Evolutionary conservation across 2,888 invertebrate genomes (phyloP).

Genomic region (Lottia scabra): DNA sequence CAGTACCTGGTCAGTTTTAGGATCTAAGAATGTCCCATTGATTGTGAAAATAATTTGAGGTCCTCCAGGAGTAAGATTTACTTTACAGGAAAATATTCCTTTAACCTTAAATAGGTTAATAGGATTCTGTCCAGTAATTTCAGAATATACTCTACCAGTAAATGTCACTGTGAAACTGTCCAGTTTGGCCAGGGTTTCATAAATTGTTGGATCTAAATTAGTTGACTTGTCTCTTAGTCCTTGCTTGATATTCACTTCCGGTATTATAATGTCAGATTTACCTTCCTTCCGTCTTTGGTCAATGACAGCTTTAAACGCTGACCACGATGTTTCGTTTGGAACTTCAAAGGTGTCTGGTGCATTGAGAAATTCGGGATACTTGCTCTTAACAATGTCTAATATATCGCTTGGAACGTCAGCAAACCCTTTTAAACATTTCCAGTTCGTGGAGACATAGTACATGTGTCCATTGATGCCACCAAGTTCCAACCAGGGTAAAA

Average conservation of each 20-base stretch:
- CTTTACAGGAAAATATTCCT: conserved; percentile 16
- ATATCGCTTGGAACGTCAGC: conserved; percentile 36
- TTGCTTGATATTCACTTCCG: conserved; percentile 25
- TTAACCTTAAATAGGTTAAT: conserved; percentile 25
- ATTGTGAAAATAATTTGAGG: neutral
- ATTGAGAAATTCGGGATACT: conserved; percentile 31
- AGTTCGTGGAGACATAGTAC: conserved; percentile 33
- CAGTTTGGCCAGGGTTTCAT: conserved; percentile 18
- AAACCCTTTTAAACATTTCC: conserved; percentile 36
- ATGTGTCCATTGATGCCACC: conserved; percentile 30
- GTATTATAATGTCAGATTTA: conserved; percentile 37
- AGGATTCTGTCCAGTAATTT: conserved; percentile 31
- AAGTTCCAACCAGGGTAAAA: conserved; percentile 45
- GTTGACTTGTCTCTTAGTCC: conserved; percentile 12
- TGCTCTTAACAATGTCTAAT: conserved; percentile 27
- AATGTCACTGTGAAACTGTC: conserved; percentile 14
- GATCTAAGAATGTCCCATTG: conserved; percentile 13
- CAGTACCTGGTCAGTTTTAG: conserved; percentile 19
- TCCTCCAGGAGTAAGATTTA: neutral
- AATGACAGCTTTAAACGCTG: conserved; percentile 36
- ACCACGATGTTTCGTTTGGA: conserved; percentile 44
- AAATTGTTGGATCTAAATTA: conserved; percentile 30
- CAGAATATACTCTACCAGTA: conserved; percentile 35
- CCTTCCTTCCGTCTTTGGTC: conserved; percentile 34
- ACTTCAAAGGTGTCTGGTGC: conserved; percentile 33